A percentile compares a stretch with the other conserved stretches of the same genome.
These are phyloP conservation scores for Pseudomyrmex sp. DNA, from an alignment of 1,140 invertebrate species.

Conservation along the genomic window DNA sequence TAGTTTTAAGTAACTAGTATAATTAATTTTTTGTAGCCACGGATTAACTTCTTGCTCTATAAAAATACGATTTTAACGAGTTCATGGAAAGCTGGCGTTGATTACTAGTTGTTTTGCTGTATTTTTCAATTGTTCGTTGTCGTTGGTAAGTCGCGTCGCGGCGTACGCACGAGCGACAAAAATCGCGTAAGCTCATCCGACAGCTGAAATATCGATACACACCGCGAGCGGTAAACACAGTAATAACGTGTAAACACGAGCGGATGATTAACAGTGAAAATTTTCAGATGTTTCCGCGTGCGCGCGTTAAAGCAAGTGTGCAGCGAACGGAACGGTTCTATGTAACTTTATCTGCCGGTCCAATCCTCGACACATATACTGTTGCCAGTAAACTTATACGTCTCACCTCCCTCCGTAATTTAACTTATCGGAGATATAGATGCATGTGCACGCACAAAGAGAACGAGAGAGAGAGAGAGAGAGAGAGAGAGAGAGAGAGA, in stretches of 20 bases:
- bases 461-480: too few relatives aligned
- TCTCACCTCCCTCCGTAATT: constrained; percentile 41
- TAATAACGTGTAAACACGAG: constrained; percentile 59
- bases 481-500: neutral
- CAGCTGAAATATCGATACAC: constrained; percentile 59
- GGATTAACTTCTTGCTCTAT: constrained; percentile 1
- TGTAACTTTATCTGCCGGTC: constrained; percentile 53
- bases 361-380: constrained; percentile 45
- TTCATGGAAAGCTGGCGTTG: constrained; percentile 8
- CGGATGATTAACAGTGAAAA: constrained; percentile 57
- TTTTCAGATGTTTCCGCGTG: constrained; percentile 53
- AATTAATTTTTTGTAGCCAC: neutral
- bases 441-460: neutral
- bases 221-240: constrained; percentile 42
- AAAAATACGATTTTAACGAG: constrained; percentile 28
- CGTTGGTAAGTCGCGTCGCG: neutral
- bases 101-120: constrained; percentile 34
- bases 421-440: constrained; percentile 33
- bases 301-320: constrained; percentile 50
- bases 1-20: neutral
- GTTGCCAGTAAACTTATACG: constrained; percentile 57
- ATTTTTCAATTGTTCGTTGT: constrained; percentile 28
- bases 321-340: constrained; percentile 41
- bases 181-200: constrained; percentile 54
- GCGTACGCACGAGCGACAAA: constrained; percentile 10